These are phyloP conservation scores for Elanus axillaris DNA, from an alignment of 2,113 vertebrate species.

Conservation along the genomic window DNA sequence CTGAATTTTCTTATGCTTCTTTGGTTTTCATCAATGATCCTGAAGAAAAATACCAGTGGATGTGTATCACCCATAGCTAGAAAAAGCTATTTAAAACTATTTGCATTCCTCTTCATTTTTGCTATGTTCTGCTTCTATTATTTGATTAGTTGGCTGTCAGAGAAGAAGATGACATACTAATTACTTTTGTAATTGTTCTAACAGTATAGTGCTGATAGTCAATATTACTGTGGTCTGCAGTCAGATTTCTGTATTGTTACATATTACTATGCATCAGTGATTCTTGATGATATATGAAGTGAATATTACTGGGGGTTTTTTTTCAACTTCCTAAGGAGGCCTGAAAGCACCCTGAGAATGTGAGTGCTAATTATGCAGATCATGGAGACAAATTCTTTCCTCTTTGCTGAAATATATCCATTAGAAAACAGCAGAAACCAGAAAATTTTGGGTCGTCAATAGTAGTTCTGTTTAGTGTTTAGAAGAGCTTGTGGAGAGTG, in stretches of 20 bases:
- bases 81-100: neutral
- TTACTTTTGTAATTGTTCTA: conserved; percentile 31
- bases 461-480: neutral
- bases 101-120: neutral
- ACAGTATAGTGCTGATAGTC: neutral
- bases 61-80: neutral
- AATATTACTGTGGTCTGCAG: neutral
- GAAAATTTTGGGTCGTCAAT: neutral
- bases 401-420: neutral
- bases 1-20: neutral
- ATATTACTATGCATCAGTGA: conserved; percentile 10
- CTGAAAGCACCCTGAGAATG: neutral
- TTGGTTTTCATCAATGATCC: neutral
- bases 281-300: conserved; percentile 29
- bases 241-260: neutral
- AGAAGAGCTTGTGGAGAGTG: neutral
- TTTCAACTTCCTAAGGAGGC: neutral
- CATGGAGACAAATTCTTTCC: neutral
- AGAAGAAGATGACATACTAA: neutral
- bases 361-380: neutral
- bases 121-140: neutral
- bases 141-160: conserved; percentile 6
- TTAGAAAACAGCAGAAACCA: neutral
- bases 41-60: neutral
- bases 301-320: neutral